phyloP scores from a whole-genome alignment of 2,888 invertebrate genomes.

The Caenorhabditis sulstoni region DNA sequence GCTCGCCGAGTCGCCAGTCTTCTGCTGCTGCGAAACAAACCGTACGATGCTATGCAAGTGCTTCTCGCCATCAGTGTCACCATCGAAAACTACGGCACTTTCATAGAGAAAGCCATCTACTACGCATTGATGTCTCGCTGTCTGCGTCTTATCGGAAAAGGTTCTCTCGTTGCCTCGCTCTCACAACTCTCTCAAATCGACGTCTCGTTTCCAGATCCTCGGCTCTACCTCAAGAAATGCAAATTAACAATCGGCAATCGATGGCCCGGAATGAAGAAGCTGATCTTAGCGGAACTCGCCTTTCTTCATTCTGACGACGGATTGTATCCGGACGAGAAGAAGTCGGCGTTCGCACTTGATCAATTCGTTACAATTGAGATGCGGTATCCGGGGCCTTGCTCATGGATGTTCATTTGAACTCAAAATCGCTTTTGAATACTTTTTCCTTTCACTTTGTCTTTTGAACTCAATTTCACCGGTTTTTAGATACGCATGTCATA shows the following conservation, averaged over 20 bases:
- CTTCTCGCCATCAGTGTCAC: background rate
- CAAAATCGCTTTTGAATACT: background rate
- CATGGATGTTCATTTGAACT: conserved; percentile 38
- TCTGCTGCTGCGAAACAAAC: background rate
- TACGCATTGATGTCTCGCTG: conserved; percentile 10
- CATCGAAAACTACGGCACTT: conserved; percentile 14
- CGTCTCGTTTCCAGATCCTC: conserved; percentile 20
- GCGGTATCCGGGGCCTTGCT: conserved; percentile 6
- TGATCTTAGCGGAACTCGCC: conserved; percentile 25
- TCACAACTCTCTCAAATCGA: background rate
- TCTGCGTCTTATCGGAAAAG: conserved; percentile 11
- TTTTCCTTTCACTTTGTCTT: background rate
- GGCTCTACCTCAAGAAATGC: conserved; percentile 19
- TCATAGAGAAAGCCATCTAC: conserved; percentile 27
- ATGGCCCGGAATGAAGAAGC: conserved; percentile 53
- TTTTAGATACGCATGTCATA: no score
- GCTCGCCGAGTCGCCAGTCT: conserved; percentile 24
- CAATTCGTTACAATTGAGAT: conserved; percentile 17
- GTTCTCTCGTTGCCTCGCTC: background rate
- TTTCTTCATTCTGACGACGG: background rate
- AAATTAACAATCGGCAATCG: conserved; percentile 4
- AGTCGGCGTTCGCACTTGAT: background rate
- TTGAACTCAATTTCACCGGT: background rate
- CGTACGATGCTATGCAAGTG: background rate
- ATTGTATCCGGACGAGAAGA: conserved; percentile 6